Evolutionary conservation across 64 coral and sea anemone genomes (phyloP), one percentile per base, ranked within the genome.

Genomic region (Stichodactyla mertensii): DNA sequence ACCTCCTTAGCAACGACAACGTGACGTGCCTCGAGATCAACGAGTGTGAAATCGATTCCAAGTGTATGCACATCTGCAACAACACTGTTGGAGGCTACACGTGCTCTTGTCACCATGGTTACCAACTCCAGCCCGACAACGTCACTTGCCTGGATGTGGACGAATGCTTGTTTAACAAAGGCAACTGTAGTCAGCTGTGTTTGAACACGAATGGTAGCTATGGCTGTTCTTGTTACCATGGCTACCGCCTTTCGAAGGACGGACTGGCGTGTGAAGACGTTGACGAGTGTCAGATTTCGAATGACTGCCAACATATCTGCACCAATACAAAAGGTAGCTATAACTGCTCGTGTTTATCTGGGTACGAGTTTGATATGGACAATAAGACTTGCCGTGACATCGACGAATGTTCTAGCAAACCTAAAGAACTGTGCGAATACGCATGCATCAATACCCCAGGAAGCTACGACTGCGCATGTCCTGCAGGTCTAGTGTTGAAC

Each of bases 141-240:
- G 54, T 84, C 53, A 62, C 88, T 12, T 96, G 94, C 79, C 27
- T 61, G 64, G 94, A 96, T 57, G 74, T 96, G 31, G 70, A 96
- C 67, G 94, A 96, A 85, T 96, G 94, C 79, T 15, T 24, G 7
- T 6, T 36, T 4, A 27, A 90, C 18, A 83, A 77, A 54, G 56
- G 57, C 16, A 87, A 83, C 19, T 96, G 94, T 79, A 62, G 69
- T 16, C 85, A 89, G 16, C 14, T 51, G 55, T 96, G 94, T 28
- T n/a, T 87, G 6, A 96, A 96, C 22, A 87, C 51, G 1, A 55
- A 60, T 15, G 91, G 94, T 11, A 58, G 79, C 14, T 96, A 87
- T 83, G 77, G 55, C 19, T 96, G 94, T 52, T 70, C 79, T 24
- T 96, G 94, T 57, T 55, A 71, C 51, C 52, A 23, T 3, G 94